phyloP scores from a whole-genome alignment of 1,140 invertebrate species.

The Drosophila mauritiana region DNA sequence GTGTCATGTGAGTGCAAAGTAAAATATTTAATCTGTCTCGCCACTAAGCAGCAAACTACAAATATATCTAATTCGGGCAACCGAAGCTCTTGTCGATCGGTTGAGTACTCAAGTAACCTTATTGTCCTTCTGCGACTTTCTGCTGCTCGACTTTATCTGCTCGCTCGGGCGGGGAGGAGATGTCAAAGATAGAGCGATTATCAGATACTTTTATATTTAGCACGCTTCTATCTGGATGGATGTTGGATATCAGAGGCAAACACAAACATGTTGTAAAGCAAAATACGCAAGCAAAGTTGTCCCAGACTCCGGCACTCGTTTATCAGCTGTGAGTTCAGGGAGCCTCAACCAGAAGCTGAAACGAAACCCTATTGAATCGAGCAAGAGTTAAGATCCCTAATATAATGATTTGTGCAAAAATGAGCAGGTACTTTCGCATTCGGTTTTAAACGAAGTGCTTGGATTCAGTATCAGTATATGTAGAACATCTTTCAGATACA shows the following conservation, averaged over 20 bases:
- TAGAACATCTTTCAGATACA: no score
- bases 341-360: slow-evolving; percentile 20
- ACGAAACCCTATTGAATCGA: neutral
- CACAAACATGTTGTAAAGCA: slow-evolving; percentile 68
- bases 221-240: slow-evolving; percentile 47
- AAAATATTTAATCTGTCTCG: slow-evolving; percentile 41
- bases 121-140: neutral
- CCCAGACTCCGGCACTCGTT: slow-evolving; percentile 41
- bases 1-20: slow-evolving; percentile 55
- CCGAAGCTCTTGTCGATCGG: slow-evolving; percentile 7
- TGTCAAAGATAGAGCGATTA: slow-evolving; percentile 26
- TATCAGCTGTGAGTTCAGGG: slow-evolving; percentile 20
- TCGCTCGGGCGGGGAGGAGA: neutral
- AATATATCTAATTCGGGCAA: slow-evolving; percentile 10
- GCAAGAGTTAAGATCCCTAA: no score
- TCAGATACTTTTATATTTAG: slow-evolving; percentile 63
- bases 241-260: slow-evolving; percentile 43
- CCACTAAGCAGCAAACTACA: slow-evolving; percentile 8
- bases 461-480: no score
- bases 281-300: slow-evolving; percentile 67
- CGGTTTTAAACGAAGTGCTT: no score
- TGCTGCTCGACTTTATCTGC: neutral
- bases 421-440: neutral
- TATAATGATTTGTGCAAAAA: no score
- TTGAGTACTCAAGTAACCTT: neutral